These are phyloP conservation scores for Diorhabda elongata DNA, from an alignment of 1,140 invertebrate species.

Conservation along the genomic window DNA sequence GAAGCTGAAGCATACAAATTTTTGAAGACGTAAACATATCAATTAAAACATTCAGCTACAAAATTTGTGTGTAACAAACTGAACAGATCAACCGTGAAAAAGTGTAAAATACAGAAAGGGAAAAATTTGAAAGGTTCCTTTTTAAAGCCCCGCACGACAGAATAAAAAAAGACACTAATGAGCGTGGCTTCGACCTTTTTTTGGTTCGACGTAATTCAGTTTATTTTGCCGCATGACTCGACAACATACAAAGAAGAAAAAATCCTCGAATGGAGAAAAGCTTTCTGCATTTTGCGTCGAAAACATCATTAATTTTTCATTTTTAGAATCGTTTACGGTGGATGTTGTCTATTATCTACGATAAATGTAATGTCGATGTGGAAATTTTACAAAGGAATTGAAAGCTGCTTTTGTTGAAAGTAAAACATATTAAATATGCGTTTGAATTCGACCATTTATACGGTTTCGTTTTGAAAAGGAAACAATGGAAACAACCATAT, in stretches of 20 bases:
- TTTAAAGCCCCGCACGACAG: background rate
- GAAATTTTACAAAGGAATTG: background rate
- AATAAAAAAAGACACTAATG: background rate
- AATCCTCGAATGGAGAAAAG: background rate
- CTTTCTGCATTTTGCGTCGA: background rate
- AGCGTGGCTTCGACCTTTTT: background rate
- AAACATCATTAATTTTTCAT: constrained; percentile 3
- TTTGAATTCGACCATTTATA: no score
- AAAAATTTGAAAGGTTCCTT: constrained; percentile 1
- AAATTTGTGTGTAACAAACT: background rate
- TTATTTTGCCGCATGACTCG: background rate
- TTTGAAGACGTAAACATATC: no score
- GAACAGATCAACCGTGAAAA: background rate
- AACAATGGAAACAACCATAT: no score
- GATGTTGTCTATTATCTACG: background rate
- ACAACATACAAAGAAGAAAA: background rate
- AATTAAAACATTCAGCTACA: background rate
- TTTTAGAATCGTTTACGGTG: background rate
- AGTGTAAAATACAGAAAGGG: background rate
- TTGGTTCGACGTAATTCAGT: constrained; percentile 2
- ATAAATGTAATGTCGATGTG: constrained; percentile 2
- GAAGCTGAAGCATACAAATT: no score
- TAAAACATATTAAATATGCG: no score
- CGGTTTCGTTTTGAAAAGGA: no score
- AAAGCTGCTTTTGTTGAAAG: background rate